Evolutionary conservation across 2,888 invertebrate genomes (phyloP), one percentile per base, ranked within the genome.

Genomic region (Torymus auratus): DNA sequence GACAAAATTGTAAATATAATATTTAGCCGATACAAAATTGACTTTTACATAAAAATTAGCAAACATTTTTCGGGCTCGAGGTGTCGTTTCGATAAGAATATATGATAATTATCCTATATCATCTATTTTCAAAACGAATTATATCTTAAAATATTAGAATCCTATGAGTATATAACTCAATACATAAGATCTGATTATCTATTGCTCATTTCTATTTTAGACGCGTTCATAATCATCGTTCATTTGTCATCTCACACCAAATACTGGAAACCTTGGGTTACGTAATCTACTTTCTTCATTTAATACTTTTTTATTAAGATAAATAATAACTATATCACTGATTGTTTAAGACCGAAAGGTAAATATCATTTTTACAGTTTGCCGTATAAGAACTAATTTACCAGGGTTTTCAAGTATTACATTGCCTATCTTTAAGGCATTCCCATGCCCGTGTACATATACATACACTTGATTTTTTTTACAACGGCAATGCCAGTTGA

Each of bases 181-280:
- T 61, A 41, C 28, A 17, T 23, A 17, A 69, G 76, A 76, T 76
- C 69, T 76, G 76, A 76, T 69, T 28, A 53, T 53, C 20, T 12
- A 56, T 15, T 15, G n/a, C 20, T 17, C 62, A 61, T 62, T 61
- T 20, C 52, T 7, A 7, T 41, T 41, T 41, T 41, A 41, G 41
- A 41, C 41, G 7, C 5, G 41, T 41, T 41, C 41, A 41, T 11
- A 62, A 55, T 69, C 13, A 55, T 69, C 15, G 10, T 67, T 60
- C 58, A 53, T 60, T 15, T 64, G 7, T 10, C n/a, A 53, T 52
- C 15, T 56, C 41, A 41, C 7, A 60, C 28, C 13, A 56, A 74
- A 56, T 56, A 74, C 64, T 74, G 56, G n/a, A 74, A 50, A 50
- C 15, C 58, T 58, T 70, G 60, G 60, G 2, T 60, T 50, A 17